A percentile compares a stretch with the other conserved stretches of the same genome.
Evolutionary conservation across 2,888 invertebrate genomes (phyloP).

Genomic region (Caradrina clavipalpis): DNA sequence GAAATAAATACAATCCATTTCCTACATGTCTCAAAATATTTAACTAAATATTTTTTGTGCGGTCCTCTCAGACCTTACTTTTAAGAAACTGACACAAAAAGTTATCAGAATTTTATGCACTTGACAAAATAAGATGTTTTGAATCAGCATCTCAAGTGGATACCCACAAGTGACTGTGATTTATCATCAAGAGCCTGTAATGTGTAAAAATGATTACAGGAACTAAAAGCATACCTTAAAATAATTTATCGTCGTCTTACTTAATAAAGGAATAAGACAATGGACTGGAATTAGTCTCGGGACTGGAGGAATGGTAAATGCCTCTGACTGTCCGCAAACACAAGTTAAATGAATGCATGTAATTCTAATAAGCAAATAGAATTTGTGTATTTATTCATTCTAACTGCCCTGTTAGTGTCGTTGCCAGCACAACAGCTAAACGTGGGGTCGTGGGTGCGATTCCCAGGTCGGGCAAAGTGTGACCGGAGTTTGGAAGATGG

Average conservation of each 20-base stretch:
- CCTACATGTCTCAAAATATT: background rate
- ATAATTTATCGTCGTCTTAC: background rate
- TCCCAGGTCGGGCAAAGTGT: too few relatives aligned
- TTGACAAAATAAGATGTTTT: constrained; percentile 5
- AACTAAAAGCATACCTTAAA: background rate
- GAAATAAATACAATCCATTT: too few relatives aligned
- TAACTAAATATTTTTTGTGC: background rate
- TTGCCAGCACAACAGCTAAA: too few relatives aligned
- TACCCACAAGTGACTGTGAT: constrained; percentile 4
- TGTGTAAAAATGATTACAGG: background rate
- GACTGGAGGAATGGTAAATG: too few relatives aligned
- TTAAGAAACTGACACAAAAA: background rate
- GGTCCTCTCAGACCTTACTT: background rate
- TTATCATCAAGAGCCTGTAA: constrained; percentile 4
- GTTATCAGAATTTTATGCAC: background rate
- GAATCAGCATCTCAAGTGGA: background rate
- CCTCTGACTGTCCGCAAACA: too few relatives aligned
- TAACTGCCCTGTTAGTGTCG: too few relatives aligned
- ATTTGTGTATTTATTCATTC: too few relatives aligned
- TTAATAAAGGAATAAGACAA: background rate
- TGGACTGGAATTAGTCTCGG: too few relatives aligned
- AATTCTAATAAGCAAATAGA: too few relatives aligned
- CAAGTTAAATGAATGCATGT: too few relatives aligned
- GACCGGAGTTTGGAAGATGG: too few relatives aligned
- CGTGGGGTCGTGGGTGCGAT: too few relatives aligned